Evolutionary conservation across 2,113 vertebrate species (phyloP), one percentile per base, ranked within the genome.

Genomic region (Podarcis muralis): DNA sequence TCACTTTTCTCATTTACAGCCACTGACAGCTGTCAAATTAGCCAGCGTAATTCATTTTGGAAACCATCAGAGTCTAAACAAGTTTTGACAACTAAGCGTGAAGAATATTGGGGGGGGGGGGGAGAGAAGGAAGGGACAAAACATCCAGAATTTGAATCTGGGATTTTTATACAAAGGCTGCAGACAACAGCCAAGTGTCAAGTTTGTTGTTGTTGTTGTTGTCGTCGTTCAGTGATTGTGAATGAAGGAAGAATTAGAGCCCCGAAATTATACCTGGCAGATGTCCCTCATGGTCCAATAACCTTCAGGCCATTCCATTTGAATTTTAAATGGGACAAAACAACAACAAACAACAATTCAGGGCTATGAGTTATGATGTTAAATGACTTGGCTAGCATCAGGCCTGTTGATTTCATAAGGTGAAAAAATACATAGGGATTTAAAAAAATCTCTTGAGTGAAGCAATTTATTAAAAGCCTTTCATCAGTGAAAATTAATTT

Each of bases 251-350:
- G 85, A 85, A 92, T 85, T 9, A 92, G 80, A 87, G 57, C 84
- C 87, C 72, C 76, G 83, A 81, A 13, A 92, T 85, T 65, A 5
- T 48, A 91, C 93, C 22, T 95, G 84, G 90, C 90, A 92, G 89
- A 92, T 91, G 91, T 78, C 81, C 72, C 89, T 93, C 81, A 78
- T n/a, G 84, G 13, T 6, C 4, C 83, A 88, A 91, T 92, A 75
- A 91, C 75, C 93, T 94, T 82, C 78, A 90, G 89, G 48, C 16
- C 65, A 85, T 77, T 90, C 88, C 27, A 76, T 75, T 88, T 91
- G 57, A 86, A 95, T 94, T 91, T 90, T 91, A 90, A 89, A 6
- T 32, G 76, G 88, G 91, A 94, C 83, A 76, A 65, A 87, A 74
- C 71, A 87, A 84, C 77, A 30, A 90, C 66, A 7, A 32, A 87